Evolutionary conservation across 2,797 vertebrate species (phyloP).

Genomic region (Gambusia yucatana): DNA sequence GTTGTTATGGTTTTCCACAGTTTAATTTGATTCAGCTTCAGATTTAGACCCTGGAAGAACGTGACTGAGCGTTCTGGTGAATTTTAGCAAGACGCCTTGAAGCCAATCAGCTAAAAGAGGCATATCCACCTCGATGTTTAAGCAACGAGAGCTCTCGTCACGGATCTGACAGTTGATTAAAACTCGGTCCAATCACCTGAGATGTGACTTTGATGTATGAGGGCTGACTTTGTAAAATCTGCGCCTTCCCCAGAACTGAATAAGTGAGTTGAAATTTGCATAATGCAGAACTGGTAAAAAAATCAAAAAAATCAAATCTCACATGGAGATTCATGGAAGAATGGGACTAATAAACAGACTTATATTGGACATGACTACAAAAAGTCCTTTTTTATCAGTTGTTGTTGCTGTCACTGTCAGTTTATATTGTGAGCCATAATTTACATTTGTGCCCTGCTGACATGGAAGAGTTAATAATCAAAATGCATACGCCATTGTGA

Average conservation of each 20-base stretch:
- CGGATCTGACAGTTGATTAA: constrained; percentile 14
- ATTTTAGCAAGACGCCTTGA: not conserved
- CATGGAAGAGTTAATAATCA: not conserved
- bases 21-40: not conserved
- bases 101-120: constrained; percentile 18
- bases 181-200: constrained; percentile 10
- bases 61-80: not conserved
- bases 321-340: not conserved
- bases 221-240: not conserved
- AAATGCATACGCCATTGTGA: not conserved
- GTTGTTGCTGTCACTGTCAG: not conserved
- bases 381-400: not conserved
- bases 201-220: not conserved
- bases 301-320: not conserved
- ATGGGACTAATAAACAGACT: not conserved
- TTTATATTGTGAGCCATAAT: not conserved
- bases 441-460: not conserved
- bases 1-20: constrained; percentile 25
- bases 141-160: constrained; percentile 12
- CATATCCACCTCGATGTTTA: constrained; percentile 4
- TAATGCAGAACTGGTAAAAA: not conserved
- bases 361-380: not conserved
- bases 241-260: not conserved
- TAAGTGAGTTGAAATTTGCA: not conserved
- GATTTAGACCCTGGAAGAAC: not conserved